A percentile compares a stretch with the other conserved stretches of the same genome.
Conservation (phyloP, 2,797 vertebrate species). For the Orientallactaga sibirica region DNA sequence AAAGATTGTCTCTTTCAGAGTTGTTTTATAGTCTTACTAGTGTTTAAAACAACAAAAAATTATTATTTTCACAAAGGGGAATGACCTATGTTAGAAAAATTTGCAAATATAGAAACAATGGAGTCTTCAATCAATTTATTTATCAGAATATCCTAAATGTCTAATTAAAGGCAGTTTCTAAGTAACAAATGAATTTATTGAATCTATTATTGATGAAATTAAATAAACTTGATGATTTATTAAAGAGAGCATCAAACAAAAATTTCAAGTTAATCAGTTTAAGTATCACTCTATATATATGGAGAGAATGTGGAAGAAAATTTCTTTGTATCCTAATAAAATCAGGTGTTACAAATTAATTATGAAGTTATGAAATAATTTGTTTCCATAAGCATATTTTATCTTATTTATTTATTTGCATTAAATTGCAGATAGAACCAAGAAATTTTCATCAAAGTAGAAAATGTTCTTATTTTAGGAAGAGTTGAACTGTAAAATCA, state of each 20-base stretch:
- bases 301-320: slow-evolving; percentile 43
- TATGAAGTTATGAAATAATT: slow-evolving; percentile 32
- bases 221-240: slow-evolving; percentile 67
- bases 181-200: slow-evolving; percentile 73
- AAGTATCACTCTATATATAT: slow-evolving; percentile 57
- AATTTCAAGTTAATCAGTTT: slow-evolving; percentile 69
- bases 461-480: no score
- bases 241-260: slow-evolving; percentile 56
- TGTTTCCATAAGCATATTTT: slow-evolving; percentile 60
- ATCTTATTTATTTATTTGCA: slow-evolving; percentile 36
- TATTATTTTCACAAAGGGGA: slow-evolving; percentile 37
- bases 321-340: slow-evolving; percentile 55
- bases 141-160: slow-evolving; percentile 37
- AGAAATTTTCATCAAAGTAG: background rate
- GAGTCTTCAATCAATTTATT: slow-evolving; percentile 48
- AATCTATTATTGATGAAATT: slow-evolving; percentile 72
- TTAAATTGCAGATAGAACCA: slow-evolving; percentile 8
- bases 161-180: slow-evolving; percentile 62
- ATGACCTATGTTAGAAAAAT: background rate
- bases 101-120: slow-evolving; percentile 40
- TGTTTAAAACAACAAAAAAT: background rate
- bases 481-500: no score
- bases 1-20: background rate
- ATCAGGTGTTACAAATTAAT: slow-evolving; percentile 25
- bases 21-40: background rate